phyloP scores from a whole-genome alignment of 2,113 vertebrate genomes.

The human (Homo sapiens) region DNA sequence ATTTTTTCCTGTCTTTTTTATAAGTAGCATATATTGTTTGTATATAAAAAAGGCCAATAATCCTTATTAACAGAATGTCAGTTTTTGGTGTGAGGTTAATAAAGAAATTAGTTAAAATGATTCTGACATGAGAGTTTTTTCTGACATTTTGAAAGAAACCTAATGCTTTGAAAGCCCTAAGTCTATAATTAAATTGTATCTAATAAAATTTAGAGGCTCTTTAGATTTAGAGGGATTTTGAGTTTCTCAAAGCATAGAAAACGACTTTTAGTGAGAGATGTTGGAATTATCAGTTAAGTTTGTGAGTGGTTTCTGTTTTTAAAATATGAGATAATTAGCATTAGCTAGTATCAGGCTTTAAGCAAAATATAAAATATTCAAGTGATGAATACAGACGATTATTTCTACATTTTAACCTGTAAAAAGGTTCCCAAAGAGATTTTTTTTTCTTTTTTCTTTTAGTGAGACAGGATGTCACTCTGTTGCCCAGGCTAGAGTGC shows the following conservation, averaged over 20 bases:
- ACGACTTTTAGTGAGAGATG: slow-evolving; percentile 7
- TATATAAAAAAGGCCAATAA: neutral
- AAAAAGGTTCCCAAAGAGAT: neutral
- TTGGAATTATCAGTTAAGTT: slow-evolving; percentile 34
- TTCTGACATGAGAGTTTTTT: slow-evolving; percentile 2
- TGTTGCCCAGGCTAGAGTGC: neutral
- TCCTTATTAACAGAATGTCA: neutral
- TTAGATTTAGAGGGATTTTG: neutral
- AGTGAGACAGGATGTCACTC: neutral
- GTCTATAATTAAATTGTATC: slow-evolving; percentile 4
- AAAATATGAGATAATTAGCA: slow-evolving; percentile 32
- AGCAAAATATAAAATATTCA: slow-evolving; percentile 29
- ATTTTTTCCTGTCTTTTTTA: slow-evolving; percentile 22
- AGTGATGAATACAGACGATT: neutral
- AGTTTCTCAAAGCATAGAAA: slow-evolving; percentile 4
- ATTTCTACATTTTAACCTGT: slow-evolving; percentile 36
- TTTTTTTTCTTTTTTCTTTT: neutral
- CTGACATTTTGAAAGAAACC: slow-evolving; percentile 32
- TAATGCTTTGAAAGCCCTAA: slow-evolving; percentile 1
- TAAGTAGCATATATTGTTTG: slow-evolving; percentile 13
- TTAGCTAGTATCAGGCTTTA: slow-evolving; percentile 43
- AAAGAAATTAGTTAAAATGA: slow-evolving; percentile 13
- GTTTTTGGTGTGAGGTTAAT: slow-evolving; percentile 4
- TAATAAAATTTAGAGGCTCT: slow-evolving; percentile 26
- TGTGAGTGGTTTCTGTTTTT: neutral